Base-by-base conservation (phyloP, 2,888 invertebrate species). In the Sceliomorpha sp. region DNA sequence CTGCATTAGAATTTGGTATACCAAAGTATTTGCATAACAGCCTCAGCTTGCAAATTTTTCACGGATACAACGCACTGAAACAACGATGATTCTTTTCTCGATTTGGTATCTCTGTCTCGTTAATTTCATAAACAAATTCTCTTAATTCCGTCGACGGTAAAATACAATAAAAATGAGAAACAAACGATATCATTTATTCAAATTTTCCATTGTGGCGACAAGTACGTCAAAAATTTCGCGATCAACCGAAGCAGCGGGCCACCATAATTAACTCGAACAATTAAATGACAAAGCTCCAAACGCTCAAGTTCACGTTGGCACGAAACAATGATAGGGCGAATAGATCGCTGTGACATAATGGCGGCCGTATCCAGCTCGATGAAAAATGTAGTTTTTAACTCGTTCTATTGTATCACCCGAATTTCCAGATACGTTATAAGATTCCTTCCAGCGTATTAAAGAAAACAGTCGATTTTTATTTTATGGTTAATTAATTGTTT, bases 201-300 rank as follows among this genome's bases (percentile, higher is more conserved):
- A n/a, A 24, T 24, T 3, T 24, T 7, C 24, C 24, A 3, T 24
- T 7, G 24, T 24, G 10, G 7, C 20, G 45, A 24, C 34, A 9
- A 31, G 14, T 17, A 31, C 39, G 44, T 55, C 13, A 39, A 36
- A 55, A 55, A 32, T 58, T 47, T 27, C 20, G 5, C 37, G 47
- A 47, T 39, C 45, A 45, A 47, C 34, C 27, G 37, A 29, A 26
- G 37, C 39, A 27, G 39, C 1, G 36, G 37, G 10, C n/a, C n/a
- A n/a, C 29, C 34, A 69, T 72, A 76, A 74, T 76, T 74, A 70
- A 73, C 60, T 50, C 63, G 51, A 50, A 64, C 74, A 68, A 75
- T 76, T 75, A 76, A 75, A 70, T 67, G 70, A 77, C 69, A 76
- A 76, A 70, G 53, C 62, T 55, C 24, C 51, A 60, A 71, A 63